Base-by-base conservation (phyloP, 2,888 invertebrate genomes). In the Euspilapteryx auroguttella region DNA sequence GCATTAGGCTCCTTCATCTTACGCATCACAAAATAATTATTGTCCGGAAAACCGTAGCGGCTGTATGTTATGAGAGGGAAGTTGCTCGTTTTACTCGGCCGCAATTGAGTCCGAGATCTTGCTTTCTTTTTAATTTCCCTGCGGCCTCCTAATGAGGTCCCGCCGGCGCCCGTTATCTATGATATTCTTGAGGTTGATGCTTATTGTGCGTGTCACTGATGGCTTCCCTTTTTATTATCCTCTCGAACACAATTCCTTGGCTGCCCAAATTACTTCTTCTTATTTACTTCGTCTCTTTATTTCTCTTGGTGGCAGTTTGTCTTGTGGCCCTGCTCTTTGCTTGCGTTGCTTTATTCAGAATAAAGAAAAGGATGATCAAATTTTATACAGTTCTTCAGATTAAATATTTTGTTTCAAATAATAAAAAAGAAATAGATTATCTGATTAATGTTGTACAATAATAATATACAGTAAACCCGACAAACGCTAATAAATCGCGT, bases 51-150 rank as follows among this genome's bases (percentile, higher is more conserved):
- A 76, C 68, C 62, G 65, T n/a, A 46, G 49, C 58, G 66, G 63
- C 75, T 75, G 75, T 71, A 75, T 71, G 71, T 71, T 73, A 73
- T 69, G 69, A 69, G 73, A 65, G 65, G 62, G 63, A 65, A 63
- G 58, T 51, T 59, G 54, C 48, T 50, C 62, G 65, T 65, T 68
- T 66, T 55, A 63, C 64, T 62, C 55, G 52, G 52, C 49, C 59
- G 63, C 68, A 69, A 68, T 73, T 62, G 73, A 66, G 75, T 73
- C 73, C 75, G 61, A 71, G 68, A 58, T 68, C 64, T 73, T 73
- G 71, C 57, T 77, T 75, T 73, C 75, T 75, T 75, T 75, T 75
- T 75, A 76, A 77, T 77, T 77, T 77, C 77, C 77, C 77, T 64
- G 65, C 66, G 75, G 75, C 53, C 69, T 62, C 68, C 71, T 75